These are phyloP conservation scores for Macrophya annulata DNA, from an alignment of 2,888 invertebrate species.

Conservation along the genomic window DNA sequence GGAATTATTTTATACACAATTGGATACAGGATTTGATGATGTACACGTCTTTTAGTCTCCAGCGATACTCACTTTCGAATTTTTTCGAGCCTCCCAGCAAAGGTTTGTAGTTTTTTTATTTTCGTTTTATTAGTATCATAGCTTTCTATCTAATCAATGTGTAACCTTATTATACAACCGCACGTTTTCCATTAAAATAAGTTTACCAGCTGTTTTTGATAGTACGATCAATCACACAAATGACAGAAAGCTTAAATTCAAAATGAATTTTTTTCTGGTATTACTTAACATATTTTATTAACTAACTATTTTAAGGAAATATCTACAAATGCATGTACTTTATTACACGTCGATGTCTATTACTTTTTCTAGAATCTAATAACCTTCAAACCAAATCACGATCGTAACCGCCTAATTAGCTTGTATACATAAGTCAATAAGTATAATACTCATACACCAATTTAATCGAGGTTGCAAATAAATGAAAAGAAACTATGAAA, in stretches of 20 bases:
- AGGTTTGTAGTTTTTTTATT: neutral
- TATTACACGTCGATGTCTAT: neutral
- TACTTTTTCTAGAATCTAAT: neutral
- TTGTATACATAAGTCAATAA: neutral
- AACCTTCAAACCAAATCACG: neutral
- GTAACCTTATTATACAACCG: constrained; percentile 18
- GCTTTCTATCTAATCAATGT: constrained; percentile 47
- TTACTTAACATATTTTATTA: neutral
- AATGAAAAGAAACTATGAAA: neutral
- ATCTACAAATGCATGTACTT: neutral
- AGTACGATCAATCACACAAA: constrained; percentile 3
- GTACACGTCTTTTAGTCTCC: neutral
- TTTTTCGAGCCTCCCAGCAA: neutral
- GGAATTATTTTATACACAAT: neutral
- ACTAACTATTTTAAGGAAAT: neutral
- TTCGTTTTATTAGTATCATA: neutral
- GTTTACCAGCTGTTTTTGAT: neutral
- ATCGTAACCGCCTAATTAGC: neutral
- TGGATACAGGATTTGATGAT: neutral
- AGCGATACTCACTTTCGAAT: neutral
- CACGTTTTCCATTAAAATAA: neutral
- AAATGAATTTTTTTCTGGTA: neutral
- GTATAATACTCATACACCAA: neutral
- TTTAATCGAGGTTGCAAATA: constrained; percentile 9
- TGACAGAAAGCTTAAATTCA: neutral